phyloP scores from a whole-genome alignment of 92 coral and sea anemone species.

The Virgularia gustaviana region DNA sequence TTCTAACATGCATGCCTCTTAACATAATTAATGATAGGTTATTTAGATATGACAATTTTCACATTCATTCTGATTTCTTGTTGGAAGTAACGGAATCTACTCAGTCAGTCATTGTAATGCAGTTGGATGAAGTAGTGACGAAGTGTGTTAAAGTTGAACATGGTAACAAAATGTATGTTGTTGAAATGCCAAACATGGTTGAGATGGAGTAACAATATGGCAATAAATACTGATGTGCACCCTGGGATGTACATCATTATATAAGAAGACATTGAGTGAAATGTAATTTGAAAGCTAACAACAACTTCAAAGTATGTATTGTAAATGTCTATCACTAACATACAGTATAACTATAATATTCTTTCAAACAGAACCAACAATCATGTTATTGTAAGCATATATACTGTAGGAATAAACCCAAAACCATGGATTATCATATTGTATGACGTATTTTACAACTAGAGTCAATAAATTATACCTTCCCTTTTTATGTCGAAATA shows the following conservation, averaged over 20 bases:
- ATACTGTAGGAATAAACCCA: too few species aligned
- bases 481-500: too few species aligned
- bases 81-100: neutral
- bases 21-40: neutral
- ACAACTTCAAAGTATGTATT: neutral
- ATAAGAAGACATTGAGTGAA: too few species aligned
- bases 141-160: conserved; percentile 4
- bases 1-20: conserved; percentile 1
- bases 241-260: too few species aligned
- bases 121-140: neutral
- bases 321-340: neutral
- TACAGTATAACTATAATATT: too few species aligned
- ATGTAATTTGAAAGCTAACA: too few species aligned
- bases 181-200: conserved; percentile 25
- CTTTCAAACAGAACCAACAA: too few species aligned
- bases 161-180: neutral
- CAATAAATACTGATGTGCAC: too few species aligned
- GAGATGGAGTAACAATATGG: conserved; percentile 5
- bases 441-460: too few species aligned
- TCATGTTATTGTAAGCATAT: too few species aligned
- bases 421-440: too few species aligned
- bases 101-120: neutral
- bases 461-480: too few species aligned
- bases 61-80: conserved; percentile 1
- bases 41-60: neutral